A percentile compares a stretch with the other conserved stretches of the same genome.
phyloP scores from a whole-genome alignment of 2,113 vertebrate species.

The Egretta garzetta region DNA sequence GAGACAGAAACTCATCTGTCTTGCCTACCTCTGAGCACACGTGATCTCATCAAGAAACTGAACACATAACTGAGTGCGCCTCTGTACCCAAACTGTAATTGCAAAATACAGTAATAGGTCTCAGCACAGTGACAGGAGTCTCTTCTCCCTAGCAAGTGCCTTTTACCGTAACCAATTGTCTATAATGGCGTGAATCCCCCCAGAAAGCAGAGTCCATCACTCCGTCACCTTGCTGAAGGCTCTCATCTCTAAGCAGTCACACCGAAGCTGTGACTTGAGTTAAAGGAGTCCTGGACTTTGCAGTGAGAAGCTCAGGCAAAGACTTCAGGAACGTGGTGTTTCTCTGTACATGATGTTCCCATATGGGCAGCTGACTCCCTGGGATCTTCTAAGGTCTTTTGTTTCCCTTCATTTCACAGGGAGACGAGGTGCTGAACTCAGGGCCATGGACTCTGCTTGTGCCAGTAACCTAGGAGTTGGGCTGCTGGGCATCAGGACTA shows the following conservation, averaged over 20 bases:
- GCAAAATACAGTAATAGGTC: neutral
- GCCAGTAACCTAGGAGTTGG: neutral
- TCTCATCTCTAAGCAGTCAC: neutral
- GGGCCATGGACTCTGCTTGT: neutral
- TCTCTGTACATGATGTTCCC: neutral
- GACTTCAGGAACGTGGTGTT: neutral
- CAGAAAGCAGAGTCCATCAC: neutral
- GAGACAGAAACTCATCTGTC: neutral
- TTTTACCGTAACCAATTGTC: neutral
- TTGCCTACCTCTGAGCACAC: neutral
- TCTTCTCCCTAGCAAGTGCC: neutral
- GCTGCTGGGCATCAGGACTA: neutral
- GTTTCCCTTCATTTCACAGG: neutral
- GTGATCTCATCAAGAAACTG: neutral
- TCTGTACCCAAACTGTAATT: neutral
- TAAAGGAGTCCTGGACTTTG: neutral
- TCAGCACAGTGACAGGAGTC: neutral
- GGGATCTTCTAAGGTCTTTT: neutral
- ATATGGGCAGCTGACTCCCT: neutral
- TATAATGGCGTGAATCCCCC: neutral
- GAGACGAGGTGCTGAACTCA: neutral
- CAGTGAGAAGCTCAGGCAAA: neutral
- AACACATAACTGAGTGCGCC: neutral
- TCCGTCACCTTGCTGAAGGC: neutral
- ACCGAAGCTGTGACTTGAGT: neutral